Percentiles rank a stretch among this genome's conserved stretches.
phyloP scores from a whole-genome alignment of 1,140 invertebrate genomes.

The Eufriesea mexicana region DNA sequence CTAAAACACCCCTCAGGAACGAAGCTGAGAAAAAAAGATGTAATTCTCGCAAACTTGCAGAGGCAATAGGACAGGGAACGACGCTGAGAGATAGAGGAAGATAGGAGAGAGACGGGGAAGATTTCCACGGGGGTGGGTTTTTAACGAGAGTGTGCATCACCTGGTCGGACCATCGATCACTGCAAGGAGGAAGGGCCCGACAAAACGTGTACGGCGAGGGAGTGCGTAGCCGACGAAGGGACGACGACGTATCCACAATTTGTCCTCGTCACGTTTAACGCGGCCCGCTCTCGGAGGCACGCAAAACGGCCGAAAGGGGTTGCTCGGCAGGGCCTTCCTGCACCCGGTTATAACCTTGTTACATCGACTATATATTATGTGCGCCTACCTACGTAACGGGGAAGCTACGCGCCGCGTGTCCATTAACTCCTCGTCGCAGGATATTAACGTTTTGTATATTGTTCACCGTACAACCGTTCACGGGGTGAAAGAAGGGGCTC shows the following conservation, averaged over 20 bases:
- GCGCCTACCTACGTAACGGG: constrained; percentile 19
- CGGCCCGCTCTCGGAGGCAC: constrained; percentile 15
- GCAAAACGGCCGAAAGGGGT: constrained; percentile 55
- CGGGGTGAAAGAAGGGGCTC: constrained; percentile 21
- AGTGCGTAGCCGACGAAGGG: constrained; percentile 32
- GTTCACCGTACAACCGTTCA: constrained; percentile 1
- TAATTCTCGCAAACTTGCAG: background rate
- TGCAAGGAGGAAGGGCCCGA: constrained; percentile 32
- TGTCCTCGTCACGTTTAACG: constrained; percentile 66
- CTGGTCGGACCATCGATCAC: constrained; percentile 65
- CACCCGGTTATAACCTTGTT: constrained; percentile 61
- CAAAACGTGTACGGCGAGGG: constrained; percentile 7
- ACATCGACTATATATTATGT: constrained; percentile 58
- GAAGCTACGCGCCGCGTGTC: constrained; percentile 49
- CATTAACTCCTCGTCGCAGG: constrained; percentile 69
- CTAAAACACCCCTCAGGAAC: background rate
- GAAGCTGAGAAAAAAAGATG: background rate
- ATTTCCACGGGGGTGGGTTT: constrained; percentile 45
- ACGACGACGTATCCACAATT: constrained; percentile 53
- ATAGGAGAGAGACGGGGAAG: background rate
- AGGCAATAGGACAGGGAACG: background rate
- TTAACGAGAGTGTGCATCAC: constrained; percentile 63
- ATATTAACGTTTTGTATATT: constrained; percentile 70
- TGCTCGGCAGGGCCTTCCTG: constrained; percentile 27
- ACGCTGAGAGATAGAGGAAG: background rate